Percentiles rank a stretch among this genome's conserved stretches.
phyloP scores from a whole-genome alignment of 1,140 invertebrate species.

The Melitaea cinxia region DNA sequence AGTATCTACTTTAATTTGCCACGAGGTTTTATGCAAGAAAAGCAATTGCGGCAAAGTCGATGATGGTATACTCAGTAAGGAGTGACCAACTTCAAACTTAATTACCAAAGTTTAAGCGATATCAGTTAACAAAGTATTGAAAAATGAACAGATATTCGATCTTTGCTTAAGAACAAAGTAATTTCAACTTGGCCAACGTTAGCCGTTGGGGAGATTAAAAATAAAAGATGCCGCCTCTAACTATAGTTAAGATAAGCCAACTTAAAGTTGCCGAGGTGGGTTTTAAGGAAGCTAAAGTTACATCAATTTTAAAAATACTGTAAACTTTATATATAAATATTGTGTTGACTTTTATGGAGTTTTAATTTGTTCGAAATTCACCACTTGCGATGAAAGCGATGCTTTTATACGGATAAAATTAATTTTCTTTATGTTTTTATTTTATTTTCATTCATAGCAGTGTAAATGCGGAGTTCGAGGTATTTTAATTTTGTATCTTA shows the following conservation, averaged over 20 bases:
- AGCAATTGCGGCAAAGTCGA: conserved; percentile 23
- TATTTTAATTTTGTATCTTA: too few relatives aligned
- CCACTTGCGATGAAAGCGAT: conserved; percentile 9
- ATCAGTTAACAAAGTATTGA: conserved; percentile 73
- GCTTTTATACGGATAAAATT: background rate
- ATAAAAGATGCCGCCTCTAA: conserved; percentile 73
- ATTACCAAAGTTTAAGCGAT: conserved; percentile 64
- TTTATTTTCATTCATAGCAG: too few relatives aligned
- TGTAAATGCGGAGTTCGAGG: too few relatives aligned
- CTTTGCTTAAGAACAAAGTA: conserved; percentile 74
- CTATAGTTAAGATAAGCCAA: conserved; percentile 75
- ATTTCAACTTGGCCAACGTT: conserved; percentile 69
- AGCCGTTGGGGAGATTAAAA: conserved; percentile 72
- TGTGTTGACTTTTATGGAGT: conserved; percentile 35
- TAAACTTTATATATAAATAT: conserved; percentile 39
- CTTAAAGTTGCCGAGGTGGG: conserved; percentile 55
- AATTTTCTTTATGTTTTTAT: background rate
- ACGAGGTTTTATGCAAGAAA: background rate
- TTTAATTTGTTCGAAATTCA: conserved; percentile 36
- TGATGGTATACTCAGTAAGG: conserved; percentile 33
- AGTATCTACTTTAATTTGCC: background rate
- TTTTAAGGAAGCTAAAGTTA: conserved; percentile 62
- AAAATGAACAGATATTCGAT: conserved; percentile 77
- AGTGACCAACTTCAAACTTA: conserved; percentile 42
- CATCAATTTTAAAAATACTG: conserved; percentile 51